Base-by-base conservation (phyloP, 2,797 vertebrate genomes). In the Microchirus variegatus region DNA sequence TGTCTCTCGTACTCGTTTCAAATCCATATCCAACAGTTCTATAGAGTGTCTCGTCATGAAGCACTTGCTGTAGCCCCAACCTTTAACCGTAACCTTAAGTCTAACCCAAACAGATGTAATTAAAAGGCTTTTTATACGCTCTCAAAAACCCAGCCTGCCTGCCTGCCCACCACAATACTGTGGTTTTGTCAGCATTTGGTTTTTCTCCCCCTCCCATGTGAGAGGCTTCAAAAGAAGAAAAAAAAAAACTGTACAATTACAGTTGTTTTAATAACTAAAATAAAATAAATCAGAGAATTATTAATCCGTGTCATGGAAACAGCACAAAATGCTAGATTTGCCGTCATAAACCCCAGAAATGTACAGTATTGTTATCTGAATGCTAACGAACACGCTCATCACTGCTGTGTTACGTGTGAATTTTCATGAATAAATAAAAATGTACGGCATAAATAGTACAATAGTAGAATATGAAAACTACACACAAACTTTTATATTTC, bases 391-490 rank as follows among this genome's bases (percentile, higher is more conserved):
- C 48, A 74, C 80, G 51, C 53, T 62, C 56, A 65, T 67, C 13
- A 73, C 69, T 66, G 63, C 58, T 78, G 72, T 78, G 70, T 63
- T 80, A 78, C n/a, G 67, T 75, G 73, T 78, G 63, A 87, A 67
- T 75, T 61, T 61, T 62, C 58, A 75, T 81, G 81, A 93, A 94
- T 93, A 94, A 94, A 93, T 94, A 91, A 91, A 83, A 83, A 84
- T 59, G 65, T 81, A 75, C 56, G 83, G 71, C 83, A 90, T 89
- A 87, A 89, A 91, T 89, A 91, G 60, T 63, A 86, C 80, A 86
- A 59, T 75, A 22, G 22, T 22, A 22, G 66, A 61, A 83, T 78
- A 84, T 80, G 67, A 86, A 86, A 81, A 77, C 63, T 67, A 50
- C 59, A 70, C 67, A 85, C 51, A 75, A 74, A 73, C 0, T 22